phyloP scores from a whole-genome alignment of 2,113 vertebrate species.

The Stictonetta naevosa region DNA sequence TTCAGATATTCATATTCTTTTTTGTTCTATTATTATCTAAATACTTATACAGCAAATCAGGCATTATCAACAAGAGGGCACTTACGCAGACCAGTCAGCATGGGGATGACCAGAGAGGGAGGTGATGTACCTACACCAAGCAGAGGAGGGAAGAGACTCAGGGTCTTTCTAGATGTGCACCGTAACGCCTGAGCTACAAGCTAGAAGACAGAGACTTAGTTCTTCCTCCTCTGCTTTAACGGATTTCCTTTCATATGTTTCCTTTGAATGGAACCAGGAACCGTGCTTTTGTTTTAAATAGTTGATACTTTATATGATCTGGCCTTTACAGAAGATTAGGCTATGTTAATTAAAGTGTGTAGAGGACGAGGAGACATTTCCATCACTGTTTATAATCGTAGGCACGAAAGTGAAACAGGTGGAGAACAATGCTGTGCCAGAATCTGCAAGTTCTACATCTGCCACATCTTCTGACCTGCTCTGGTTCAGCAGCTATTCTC shows the following conservation, averaged over 20 bases:
- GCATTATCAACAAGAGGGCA: not conserved
- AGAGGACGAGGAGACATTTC: not conserved
- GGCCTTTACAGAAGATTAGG: not conserved
- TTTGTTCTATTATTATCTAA: not conserved
- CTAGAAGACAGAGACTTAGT: not conserved
- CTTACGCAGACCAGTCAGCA: not conserved
- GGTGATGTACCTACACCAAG: not conserved
- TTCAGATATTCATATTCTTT: not conserved
- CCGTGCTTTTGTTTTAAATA: not conserved
- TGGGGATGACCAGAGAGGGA: not conserved
- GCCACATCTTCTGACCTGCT: conserved; percentile 83
- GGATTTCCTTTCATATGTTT: not conserved
- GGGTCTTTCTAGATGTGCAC: not conserved
- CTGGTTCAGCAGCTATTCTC: conserved; percentile 83
- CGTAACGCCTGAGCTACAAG: not conserved
- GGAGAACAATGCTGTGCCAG: not conserved
- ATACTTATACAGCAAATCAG: not conserved
- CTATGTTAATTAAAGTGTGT: not conserved
- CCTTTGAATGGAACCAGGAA: not conserved
- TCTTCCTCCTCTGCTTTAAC: not conserved
- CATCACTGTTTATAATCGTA: fast-evolving
- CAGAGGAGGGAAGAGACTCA: not conserved
- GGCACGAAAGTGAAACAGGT: not conserved
- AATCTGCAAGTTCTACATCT: not conserved
- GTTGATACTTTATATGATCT: not conserved